phyloP scores from a whole-genome alignment of 2,113 vertebrate species.

The Theristicus caerulescens region DNA sequence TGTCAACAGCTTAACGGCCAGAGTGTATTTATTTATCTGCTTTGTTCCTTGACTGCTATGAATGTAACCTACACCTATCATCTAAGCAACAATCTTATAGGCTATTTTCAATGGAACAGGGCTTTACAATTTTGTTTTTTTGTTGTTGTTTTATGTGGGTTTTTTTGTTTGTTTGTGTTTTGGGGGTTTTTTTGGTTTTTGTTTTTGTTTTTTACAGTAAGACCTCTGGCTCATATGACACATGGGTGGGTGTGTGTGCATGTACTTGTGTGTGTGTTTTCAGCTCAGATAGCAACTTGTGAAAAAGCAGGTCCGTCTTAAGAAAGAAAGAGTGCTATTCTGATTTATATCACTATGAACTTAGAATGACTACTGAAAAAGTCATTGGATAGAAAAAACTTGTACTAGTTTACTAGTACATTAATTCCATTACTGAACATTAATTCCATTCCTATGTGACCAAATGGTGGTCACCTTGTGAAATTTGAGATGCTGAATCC shows the following conservation, averaged over 20 bases:
- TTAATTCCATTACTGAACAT: too few species aligned
- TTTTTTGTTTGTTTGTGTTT: too few species aligned
- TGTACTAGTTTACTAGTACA: not conserved
- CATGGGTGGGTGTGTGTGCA: too few species aligned
- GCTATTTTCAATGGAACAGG: not conserved
- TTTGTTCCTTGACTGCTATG: not conserved
- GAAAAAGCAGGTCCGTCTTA: not conserved
- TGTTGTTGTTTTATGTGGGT: not conserved
- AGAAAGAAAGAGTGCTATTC: not conserved
- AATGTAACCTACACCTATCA: not conserved
- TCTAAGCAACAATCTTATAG: not conserved
- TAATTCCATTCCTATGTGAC: not conserved
- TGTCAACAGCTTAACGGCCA: not conserved
- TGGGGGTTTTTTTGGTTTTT: not conserved
- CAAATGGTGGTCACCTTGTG: not conserved
- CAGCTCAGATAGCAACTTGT: not conserved
- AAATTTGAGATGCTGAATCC: not conserved
- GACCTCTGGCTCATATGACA: not conserved
- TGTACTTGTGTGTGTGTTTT: not conserved
- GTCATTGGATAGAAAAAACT: not conserved
- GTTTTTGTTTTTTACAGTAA: not conserved
- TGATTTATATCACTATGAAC: not conserved
- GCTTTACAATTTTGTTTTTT: not conserved
- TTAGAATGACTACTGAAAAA: not conserved
- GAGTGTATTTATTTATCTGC: not conserved